These are phyloP conservation scores for Pongo pygmaeus DNA, from an alignment of 2,113 vertebrate species.

Conservation along the genomic window DNA sequence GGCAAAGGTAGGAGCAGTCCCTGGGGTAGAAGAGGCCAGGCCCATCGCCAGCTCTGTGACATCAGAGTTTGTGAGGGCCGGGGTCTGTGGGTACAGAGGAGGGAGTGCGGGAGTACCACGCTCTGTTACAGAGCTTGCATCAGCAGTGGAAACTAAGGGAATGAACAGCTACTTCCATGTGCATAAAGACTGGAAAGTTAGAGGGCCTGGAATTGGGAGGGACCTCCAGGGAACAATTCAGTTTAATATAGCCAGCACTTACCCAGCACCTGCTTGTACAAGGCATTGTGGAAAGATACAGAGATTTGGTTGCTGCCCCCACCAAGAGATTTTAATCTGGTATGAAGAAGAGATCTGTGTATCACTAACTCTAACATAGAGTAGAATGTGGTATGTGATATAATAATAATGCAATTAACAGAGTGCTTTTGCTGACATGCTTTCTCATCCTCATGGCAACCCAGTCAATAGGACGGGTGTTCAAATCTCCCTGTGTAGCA, in stretches of 20 bases:
- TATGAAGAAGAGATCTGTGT: background rate
- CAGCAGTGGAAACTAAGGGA: background rate
- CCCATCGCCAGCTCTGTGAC: background rate
- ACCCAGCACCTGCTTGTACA: conserved; percentile 34
- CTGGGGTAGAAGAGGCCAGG: background rate
- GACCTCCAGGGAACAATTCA: conserved; percentile 52
- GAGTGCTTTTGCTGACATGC: background rate
- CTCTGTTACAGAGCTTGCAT: background rate
- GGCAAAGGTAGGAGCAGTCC: conserved; percentile 84
- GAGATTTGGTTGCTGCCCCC: background rate
- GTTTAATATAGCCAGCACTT: conserved; percentile 53
- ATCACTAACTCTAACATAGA: background rate
- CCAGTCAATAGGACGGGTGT: background rate
- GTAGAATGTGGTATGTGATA: background rate
- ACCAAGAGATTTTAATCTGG: background rate
- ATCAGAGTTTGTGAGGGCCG: background rate
- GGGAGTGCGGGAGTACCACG: background rate
- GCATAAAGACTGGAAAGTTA: background rate
- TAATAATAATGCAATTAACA: background rate
- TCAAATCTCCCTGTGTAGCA: background rate
- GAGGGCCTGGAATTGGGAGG: conserved; percentile 37
- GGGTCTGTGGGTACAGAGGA: background rate
- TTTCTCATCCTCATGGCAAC: background rate
- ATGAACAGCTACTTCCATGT: background rate
- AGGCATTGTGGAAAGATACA: conserved; percentile 60